These are phyloP conservation scores for Agelaius tricolor DNA, from an alignment of 2,113 vertebrate genomes.

Conservation along the genomic window DNA sequence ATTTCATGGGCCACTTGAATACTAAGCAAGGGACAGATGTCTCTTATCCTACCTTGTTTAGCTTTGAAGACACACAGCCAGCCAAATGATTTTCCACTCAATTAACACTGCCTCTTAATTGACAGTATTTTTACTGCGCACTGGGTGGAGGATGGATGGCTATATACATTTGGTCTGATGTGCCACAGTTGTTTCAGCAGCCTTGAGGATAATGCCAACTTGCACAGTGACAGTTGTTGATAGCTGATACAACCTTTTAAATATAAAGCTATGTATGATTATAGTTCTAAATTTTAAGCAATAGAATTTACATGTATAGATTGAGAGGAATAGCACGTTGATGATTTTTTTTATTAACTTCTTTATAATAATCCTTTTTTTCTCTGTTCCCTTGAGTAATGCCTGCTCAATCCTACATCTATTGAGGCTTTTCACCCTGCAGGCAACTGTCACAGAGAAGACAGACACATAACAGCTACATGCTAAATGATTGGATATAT, in stretches of 20 bases:
- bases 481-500: not conserved
- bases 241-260: not conserved
- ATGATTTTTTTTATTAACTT: not conserved
- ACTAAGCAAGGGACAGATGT: not conserved
- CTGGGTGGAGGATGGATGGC: not conserved
- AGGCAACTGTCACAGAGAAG: slow-evolving; percentile 21
- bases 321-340: not conserved
- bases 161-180: not conserved
- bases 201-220: not conserved
- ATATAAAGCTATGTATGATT: not conserved
- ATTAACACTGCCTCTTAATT: slow-evolving; percentile 32
- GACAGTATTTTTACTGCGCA: not conserved
- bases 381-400: not conserved
- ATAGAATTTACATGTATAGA: not conserved
- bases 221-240: not conserved
- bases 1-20: not conserved
- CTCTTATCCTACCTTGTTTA: not conserved
- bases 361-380: not conserved
- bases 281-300: not conserved
- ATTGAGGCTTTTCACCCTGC: slow-evolving; percentile 1
- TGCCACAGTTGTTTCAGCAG: not conserved
- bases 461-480: not conserved
- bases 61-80: not conserved
- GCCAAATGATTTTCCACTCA: slow-evolving; percentile 9
- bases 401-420: not conserved